Evolutionary conservation across 2,797 vertebrate genomes (phyloP).

Genomic region (Sebastiscus albofasciatus): DNA sequence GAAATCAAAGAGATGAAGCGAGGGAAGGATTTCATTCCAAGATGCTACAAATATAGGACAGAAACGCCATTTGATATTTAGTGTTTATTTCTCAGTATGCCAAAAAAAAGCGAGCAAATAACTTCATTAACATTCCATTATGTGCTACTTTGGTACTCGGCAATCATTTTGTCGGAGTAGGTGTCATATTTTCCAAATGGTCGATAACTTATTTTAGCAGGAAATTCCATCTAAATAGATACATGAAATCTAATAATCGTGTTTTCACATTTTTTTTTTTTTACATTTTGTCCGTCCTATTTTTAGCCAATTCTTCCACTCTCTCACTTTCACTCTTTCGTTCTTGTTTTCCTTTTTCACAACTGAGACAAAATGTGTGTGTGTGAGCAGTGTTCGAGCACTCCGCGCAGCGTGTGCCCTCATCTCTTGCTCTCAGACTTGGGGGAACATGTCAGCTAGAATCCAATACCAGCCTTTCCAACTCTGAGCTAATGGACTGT

Average conservation of each 20-base stretch:
- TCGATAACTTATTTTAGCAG: slow-evolving; percentile 38
- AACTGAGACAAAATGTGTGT: slow-evolving; percentile 10
- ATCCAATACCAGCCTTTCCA: slow-evolving; percentile 76
- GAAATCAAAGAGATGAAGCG: slow-evolving; percentile 1
- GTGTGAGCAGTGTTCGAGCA: slow-evolving; percentile 62
- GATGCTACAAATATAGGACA: slow-evolving; percentile 16
- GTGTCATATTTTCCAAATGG: slow-evolving; percentile 55
- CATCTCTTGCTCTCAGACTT: slow-evolving; percentile 76
- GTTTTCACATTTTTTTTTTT: slow-evolving; percentile 14
- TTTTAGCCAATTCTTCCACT: slow-evolving; percentile 16
- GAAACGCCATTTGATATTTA: slow-evolving; percentile 24
- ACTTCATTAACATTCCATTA: slow-evolving; percentile 47
- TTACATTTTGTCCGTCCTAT: background rate
- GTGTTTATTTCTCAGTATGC: slow-evolving; percentile 21
- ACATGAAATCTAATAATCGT: slow-evolving; percentile 14
- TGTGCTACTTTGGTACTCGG: slow-evolving; percentile 15
- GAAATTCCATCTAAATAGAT: slow-evolving; percentile 29
- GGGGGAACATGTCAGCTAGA: slow-evolving; percentile 76
- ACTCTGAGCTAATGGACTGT: slow-evolving; percentile 80
- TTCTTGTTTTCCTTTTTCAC: slow-evolving; percentile 32
- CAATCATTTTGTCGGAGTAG: slow-evolving; percentile 35
- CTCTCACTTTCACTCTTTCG: slow-evolving; percentile 16
- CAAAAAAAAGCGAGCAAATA: slow-evolving; percentile 27
- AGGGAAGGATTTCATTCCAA: slow-evolving; percentile 3
- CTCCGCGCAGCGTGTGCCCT: slow-evolving; percentile 72